Conservation (phyloP, 2,797 vertebrate species). For the Columba guinea region DNA sequence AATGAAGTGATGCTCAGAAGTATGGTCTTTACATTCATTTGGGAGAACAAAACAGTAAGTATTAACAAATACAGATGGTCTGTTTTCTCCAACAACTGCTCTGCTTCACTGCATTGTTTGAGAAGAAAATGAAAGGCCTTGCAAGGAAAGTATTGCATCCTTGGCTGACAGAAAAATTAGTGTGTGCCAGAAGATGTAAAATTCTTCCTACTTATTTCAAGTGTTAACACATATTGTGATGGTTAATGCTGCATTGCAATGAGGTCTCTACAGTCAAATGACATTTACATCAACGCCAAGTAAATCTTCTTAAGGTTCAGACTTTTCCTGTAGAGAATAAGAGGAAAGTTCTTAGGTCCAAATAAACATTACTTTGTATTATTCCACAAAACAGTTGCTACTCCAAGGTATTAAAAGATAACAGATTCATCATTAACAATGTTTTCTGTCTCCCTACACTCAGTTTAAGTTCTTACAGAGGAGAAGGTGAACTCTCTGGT, state of each 20-base stretch:
- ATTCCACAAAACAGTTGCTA: not conserved
- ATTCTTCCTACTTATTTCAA: not conserved
- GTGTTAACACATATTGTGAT: not conserved
- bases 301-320: not conserved
- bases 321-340: not conserved
- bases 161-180: conserved; percentile 47
- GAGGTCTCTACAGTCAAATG: not conserved
- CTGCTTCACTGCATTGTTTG: conserved; percentile 13
- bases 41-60: conserved; percentile 40
- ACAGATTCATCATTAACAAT: not conserved
- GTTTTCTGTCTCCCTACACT: not conserved
- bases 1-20: conserved; percentile 49
- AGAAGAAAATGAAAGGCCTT: not conserved
- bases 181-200: not conserved
- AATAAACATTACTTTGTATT: conserved; percentile 8
- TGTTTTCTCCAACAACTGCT: conserved; percentile 29
- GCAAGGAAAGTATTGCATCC: not conserved
- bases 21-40: conserved; percentile 55
- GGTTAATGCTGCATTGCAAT: not conserved
- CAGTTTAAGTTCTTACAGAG: not conserved
- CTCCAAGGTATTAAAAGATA: not conserved
- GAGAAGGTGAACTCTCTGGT: not conserved
- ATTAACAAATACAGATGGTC: conserved; percentile 43
- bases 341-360: conserved; percentile 11
- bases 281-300: not conserved